Evolutionary conservation across 2,113 vertebrate species (phyloP).

Genomic region (Pterocles orientalis): DNA sequence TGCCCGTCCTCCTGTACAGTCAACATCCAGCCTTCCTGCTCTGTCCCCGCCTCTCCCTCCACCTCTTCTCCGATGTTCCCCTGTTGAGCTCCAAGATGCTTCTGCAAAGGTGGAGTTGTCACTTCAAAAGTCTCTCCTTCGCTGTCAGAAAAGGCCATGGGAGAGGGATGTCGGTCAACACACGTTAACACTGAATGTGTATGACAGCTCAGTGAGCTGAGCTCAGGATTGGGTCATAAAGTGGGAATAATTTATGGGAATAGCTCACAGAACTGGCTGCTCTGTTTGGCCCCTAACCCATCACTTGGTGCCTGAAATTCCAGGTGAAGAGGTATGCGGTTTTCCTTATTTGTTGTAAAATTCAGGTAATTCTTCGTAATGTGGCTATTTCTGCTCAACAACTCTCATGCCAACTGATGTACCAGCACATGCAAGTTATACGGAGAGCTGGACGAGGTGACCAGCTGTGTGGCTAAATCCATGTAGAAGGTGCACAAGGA

Average conservation of each 20-base stretch:
- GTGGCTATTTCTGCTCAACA: background rate
- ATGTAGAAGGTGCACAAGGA: background rate
- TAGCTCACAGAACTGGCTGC: background rate
- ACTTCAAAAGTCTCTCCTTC: background rate
- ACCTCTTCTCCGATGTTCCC: accelerated
- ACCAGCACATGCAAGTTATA: background rate
- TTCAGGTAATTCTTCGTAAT: background rate
- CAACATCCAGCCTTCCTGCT: background rate
- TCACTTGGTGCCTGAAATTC: background rate
- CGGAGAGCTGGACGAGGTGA: background rate
- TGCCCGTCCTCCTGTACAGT: background rate
- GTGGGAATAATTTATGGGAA: background rate
- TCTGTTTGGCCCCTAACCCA: background rate
- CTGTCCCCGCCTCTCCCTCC: background rate
- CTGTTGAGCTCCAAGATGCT: background rate
- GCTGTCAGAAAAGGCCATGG: background rate
- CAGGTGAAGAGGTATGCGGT: background rate
- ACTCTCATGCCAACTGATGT: accelerated
- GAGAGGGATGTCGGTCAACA: background rate
- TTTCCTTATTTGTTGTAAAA: background rate
- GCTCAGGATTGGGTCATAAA: background rate
- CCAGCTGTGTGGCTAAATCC: background rate
- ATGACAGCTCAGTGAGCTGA: background rate
- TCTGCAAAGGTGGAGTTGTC: background rate
- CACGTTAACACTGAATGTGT: accelerated